These are phyloP conservation scores for Drosophila yooni DNA, from an alignment of 2,888 invertebrate genomes.

Conservation along the genomic window DNA sequence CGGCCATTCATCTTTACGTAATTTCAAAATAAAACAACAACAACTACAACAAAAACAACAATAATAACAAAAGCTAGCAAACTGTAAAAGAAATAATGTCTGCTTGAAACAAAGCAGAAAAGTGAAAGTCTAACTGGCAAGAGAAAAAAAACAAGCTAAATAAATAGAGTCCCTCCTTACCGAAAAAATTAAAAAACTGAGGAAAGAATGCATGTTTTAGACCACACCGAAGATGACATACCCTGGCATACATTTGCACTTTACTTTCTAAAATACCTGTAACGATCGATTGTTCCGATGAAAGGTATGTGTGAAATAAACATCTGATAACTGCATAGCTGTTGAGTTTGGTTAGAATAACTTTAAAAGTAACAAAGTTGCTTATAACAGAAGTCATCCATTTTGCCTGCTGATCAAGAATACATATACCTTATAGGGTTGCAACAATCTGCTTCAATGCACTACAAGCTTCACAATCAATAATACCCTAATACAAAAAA, in stretches of 20 bases:
- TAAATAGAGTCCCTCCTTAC: conserved; percentile 25
- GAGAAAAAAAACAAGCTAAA: conserved; percentile 7
- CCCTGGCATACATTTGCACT: neutral
- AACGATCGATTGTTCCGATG: neutral
- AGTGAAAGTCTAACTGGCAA: conserved; percentile 69
- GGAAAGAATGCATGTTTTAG: neutral
- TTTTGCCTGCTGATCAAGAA: neutral
- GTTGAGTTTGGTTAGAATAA: too few relatives aligned
- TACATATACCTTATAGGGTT: neutral
- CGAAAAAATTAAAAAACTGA: conserved; percentile 13
- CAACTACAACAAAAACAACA: conserved; percentile 26
- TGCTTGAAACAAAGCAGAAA: conserved; percentile 73
- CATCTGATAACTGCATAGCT: neutral
- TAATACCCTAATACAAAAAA: conserved; percentile 1
- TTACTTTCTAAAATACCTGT: neutral
- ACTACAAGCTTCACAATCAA: neutral
- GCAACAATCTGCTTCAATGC: neutral
- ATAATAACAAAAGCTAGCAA: conserved; percentile 17
- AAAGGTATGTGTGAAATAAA: neutral
- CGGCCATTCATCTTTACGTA: conserved; percentile 79
- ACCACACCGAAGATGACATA: neutral
- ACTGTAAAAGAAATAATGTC: conserved; percentile 41
- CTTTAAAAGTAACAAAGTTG: too few relatives aligned
- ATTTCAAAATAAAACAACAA: conserved; percentile 57
- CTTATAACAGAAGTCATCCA: neutral